These are phyloP conservation scores for Pseudorhombus dupliciocellatus DNA, from an alignment of 2,113 vertebrate genomes.

Conservation along the genomic window DNA sequence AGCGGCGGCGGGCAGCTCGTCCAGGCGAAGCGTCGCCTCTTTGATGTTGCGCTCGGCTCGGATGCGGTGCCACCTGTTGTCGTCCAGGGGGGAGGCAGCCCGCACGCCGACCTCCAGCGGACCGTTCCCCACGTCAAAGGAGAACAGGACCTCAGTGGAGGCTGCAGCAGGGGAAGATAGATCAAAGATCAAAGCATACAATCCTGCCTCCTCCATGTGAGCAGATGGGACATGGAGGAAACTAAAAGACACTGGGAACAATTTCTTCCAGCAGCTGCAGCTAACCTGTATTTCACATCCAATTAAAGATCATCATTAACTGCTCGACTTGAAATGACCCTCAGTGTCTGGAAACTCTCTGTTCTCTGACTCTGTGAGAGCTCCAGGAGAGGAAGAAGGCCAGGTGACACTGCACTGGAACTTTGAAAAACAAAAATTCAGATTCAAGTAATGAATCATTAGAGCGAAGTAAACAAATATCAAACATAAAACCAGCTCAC, in stretches of 20 bases:
- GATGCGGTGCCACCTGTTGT: slow-evolving; percentile 92
- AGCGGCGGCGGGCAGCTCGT: slow-evolving; percentile 81
- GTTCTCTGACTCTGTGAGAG: not conserved
- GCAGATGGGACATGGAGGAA: not conserved
- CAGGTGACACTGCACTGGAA: too few relatives aligned
- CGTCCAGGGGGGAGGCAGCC: slow-evolving; percentile 81
- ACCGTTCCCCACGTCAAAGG: slow-evolving; percentile 95
- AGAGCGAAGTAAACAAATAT: slow-evolving; percentile 21
- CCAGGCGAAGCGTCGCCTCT: slow-evolving; percentile 88
- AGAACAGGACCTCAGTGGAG: slow-evolving; percentile 88
- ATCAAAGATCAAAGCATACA: too few relatives aligned
- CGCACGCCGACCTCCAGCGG: slow-evolving; percentile 84
- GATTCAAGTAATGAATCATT: not conserved
- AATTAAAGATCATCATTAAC: not conserved
- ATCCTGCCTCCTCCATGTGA: too few relatives aligned
- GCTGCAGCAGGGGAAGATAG: slow-evolving; percentile 78
- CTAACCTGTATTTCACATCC: too few relatives aligned
- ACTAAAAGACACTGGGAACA: not conserved
- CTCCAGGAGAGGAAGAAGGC: not conserved
- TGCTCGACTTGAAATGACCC: not conserved
- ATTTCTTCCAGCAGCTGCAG: not conserved
- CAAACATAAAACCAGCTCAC: not conserved
- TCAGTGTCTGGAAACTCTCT: not conserved
- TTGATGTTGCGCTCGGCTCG: slow-evolving; percentile 90
- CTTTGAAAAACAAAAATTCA: slow-evolving; percentile 8